These are phyloP conservation scores for Paralichthys olivaceus DNA, from an alignment of 2,113 vertebrate species.

Conservation along the genomic window DNA sequence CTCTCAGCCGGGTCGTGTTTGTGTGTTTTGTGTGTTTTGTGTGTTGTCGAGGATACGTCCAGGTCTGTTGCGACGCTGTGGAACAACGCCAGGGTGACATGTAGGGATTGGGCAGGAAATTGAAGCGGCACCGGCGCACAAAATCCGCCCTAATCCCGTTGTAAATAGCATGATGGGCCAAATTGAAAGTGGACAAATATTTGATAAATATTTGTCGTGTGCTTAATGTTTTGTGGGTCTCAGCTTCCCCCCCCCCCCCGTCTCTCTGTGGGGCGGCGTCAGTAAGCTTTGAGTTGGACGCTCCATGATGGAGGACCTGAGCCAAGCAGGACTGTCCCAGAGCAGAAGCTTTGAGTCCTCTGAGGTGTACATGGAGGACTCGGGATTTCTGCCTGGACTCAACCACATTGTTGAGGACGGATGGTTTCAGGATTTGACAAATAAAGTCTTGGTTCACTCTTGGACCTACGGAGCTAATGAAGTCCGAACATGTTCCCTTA, in stretches of 20 bases:
- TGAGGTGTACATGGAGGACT: no score
- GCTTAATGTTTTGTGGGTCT: slow-evolving; percentile 8
- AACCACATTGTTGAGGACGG: no score
- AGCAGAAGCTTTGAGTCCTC: background rate
- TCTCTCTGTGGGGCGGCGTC: slow-evolving; percentile 12
- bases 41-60: background rate
- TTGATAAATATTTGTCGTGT: slow-evolving; percentile 47
- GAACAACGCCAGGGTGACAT: slow-evolving; percentile 31
- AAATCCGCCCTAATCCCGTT: slow-evolving; percentile 61
- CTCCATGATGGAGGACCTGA: slow-evolving; percentile 13
- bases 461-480: no score
- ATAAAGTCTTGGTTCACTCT: no score
- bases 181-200: slow-evolving; percentile 57
- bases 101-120: slow-evolving; percentile 43
- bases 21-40: background rate
- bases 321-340: slow-evolving; percentile 16
- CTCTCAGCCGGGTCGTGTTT: background rate
- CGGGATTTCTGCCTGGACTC: no score
- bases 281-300: slow-evolving; percentile 14
- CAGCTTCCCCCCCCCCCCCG: background rate
- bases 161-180: slow-evolving; percentile 51
- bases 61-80: background rate
- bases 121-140: slow-evolving; percentile 32
- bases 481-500: no score
- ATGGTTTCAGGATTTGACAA: no score